phyloP scores from a whole-genome alignment of 1,140 invertebrate genomes.

The Yoshiicerus persimilis region DNA sequence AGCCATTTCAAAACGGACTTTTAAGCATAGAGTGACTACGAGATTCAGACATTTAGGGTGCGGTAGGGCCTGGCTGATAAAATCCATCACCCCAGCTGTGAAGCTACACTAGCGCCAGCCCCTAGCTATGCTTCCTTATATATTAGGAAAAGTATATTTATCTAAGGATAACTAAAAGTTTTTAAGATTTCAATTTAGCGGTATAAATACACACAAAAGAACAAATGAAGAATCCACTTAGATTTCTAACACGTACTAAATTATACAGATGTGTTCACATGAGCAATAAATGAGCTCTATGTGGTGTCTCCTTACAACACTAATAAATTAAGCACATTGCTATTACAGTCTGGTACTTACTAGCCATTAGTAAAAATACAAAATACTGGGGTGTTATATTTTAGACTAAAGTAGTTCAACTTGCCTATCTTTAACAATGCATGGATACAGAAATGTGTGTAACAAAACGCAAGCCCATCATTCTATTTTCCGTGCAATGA shows the following conservation, averaged over 20 bases:
- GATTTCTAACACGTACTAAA: conserved; percentile 17
- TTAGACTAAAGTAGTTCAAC: background rate
- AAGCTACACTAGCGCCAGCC: too few relatives aligned
- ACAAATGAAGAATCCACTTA: background rate
- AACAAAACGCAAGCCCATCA: too few relatives aligned
- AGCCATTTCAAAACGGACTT: too few relatives aligned
- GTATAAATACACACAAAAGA: background rate
- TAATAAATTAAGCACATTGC: background rate
- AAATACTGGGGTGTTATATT: background rate
- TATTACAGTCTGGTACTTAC: background rate
- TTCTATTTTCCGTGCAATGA: background rate
- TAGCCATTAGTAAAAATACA: background rate
- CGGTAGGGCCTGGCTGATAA: too few relatives aligned
- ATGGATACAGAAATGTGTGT: too few relatives aligned
- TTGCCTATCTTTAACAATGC: too few relatives aligned
- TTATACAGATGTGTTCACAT: background rate
- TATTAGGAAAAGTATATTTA: too few relatives aligned
- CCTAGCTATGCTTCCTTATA: too few relatives aligned
- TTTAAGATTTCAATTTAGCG: background rate
- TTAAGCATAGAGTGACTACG: too few relatives aligned
- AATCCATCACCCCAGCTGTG: too few relatives aligned
- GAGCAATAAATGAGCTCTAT: conserved; percentile 1
- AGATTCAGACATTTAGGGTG: too few relatives aligned
- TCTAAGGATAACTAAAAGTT: background rate
- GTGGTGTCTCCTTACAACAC: conserved; percentile 5